A percentile compares a stretch with the other conserved stretches of the same genome.
Conservation (phyloP, 1,140 invertebrate genomes). For the Pentalonia nigronervosa region DNA sequence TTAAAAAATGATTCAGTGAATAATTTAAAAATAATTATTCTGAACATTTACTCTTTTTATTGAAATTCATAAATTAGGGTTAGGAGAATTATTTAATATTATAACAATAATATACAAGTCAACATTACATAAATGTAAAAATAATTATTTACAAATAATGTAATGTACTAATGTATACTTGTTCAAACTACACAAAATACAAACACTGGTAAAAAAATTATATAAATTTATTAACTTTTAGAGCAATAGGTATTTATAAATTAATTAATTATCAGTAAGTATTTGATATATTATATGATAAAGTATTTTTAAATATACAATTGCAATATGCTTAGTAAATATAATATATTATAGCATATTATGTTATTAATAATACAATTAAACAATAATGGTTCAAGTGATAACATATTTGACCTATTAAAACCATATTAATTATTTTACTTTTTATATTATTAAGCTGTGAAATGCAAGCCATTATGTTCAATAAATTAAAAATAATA, state of each 20-base stretch:
- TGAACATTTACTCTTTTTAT: too few species aligned
- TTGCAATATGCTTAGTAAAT: neutral
- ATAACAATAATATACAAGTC: neutral
- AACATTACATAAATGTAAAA: neutral
- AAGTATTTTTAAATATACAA: neutral
- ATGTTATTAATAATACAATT: neutral
- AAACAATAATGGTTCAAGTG: neutral
- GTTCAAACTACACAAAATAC: neutral
- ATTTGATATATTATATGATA: neutral
- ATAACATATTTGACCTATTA: conserved; percentile 29
- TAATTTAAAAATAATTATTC: neutral
- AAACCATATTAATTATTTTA: neutral
- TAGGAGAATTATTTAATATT: neutral
- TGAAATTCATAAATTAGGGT: neutral
- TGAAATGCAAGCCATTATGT: neutral
- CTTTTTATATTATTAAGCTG: neutral
- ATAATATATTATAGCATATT: neutral
- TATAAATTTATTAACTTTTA: neutral
- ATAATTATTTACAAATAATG: neutral
- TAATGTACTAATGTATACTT: neutral
- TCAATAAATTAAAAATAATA: too few species aligned
- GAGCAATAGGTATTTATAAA: neutral
- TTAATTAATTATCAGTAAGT: neutral
- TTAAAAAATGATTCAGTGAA: neutral
- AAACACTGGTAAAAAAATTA: neutral